These are phyloP conservation scores for Meloidogyne exigua DNA, from an alignment of 1,140 invertebrate species.

Conservation along the genomic window DNA sequence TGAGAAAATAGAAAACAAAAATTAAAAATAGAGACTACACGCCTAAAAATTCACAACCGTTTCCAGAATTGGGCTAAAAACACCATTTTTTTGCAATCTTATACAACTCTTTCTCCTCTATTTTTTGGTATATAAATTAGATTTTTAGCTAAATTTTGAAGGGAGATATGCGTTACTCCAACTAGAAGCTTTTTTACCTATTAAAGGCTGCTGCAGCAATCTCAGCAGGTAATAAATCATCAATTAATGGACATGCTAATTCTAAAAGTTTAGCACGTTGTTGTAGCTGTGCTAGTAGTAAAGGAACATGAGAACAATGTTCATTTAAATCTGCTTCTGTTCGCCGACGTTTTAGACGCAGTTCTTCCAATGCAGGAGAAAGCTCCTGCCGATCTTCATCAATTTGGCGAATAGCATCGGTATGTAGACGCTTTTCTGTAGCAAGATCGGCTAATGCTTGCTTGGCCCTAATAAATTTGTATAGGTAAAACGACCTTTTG, in stretches of 20 bases:
- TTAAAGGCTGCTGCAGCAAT: background rate
- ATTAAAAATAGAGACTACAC: too few relatives aligned
- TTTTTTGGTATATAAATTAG: too few relatives aligned
- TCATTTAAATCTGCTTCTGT: conserved; percentile 21
- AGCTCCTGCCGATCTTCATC: conserved; percentile 5
- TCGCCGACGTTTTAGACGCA: conserved; percentile 14
- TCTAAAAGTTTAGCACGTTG: conserved; percentile 19
- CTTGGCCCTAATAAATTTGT: conserved; percentile 9
- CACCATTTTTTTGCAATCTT: too few relatives aligned
- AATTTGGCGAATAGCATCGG: conserved; percentile 41
- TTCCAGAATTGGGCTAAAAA: too few relatives aligned
- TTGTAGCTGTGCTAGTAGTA: conserved; percentile 4
- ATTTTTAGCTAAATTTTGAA: background rate
- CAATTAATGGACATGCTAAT: conserved; percentile 11
- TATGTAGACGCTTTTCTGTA: conserved; percentile 37
- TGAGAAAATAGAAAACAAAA: too few relatives aligned
- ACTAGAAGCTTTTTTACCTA: background rate
- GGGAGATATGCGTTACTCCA: background rate
- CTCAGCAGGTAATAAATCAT: conserved; percentile 22
- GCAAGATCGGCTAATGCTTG: conserved; percentile 36
- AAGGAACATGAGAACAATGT: conserved; percentile 6
- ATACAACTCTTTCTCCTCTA: too few relatives aligned
- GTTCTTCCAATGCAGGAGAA: conserved; percentile 7
- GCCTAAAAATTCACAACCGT: too few relatives aligned
- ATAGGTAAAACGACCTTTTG: too few relatives aligned